Conservation (phyloP, 2,113 vertebrate species). For the Acinonyx jubatus region DNA sequence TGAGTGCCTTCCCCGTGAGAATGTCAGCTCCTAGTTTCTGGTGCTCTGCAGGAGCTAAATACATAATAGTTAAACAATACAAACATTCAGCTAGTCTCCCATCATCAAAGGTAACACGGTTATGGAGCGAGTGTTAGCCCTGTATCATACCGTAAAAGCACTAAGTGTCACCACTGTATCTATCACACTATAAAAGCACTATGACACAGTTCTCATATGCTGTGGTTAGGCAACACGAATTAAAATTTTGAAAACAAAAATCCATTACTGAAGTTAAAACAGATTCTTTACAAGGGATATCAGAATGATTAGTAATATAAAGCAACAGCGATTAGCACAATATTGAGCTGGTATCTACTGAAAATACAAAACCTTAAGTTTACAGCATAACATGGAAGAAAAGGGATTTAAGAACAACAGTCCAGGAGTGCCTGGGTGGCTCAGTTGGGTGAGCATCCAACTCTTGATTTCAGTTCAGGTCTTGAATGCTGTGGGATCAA, state of each 20-base stretch:
- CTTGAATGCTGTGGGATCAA: no score
- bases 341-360: neutral
- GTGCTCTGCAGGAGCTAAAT: neutral
- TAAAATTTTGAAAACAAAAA: slow-evolving; percentile 4
- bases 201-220: neutral
- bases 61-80: neutral
- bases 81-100: no score
- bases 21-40: neutral
- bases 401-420: neutral
- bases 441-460: no score
- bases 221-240: neutral
- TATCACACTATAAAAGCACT: neutral
- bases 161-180: neutral
- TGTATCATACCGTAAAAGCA: no score
- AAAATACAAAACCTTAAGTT: neutral
- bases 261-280: neutral
- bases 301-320: neutral
- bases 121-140: no score
- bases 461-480: no score
- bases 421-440: neutral
- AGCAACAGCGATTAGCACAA: neutral
- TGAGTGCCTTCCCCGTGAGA: neutral
- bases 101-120: neutral
- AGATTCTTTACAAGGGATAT: neutral
- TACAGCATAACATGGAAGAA: neutral